Base-by-base conservation (phyloP, 2,888 invertebrate genomes). In the Andrena hattorfiana region DNA sequence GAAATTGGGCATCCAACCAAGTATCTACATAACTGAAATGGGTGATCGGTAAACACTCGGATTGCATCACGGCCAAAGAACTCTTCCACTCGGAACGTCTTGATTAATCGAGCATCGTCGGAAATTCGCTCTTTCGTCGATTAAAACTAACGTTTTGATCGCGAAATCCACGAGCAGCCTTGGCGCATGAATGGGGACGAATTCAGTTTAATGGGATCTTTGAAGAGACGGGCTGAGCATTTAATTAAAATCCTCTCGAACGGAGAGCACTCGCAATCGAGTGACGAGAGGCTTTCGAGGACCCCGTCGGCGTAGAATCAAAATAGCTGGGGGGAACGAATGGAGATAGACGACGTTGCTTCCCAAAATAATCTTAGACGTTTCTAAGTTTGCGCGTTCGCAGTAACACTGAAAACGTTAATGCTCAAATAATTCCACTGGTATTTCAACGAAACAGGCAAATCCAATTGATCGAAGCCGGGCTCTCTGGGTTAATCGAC, bases 211-310 rank as follows among this genome's bases (percentile, higher is more conserved):
- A 80, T 76, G 77, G 75, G 68, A 81, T 78, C 85, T 87, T 85
- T 74, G 81, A 76, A 68, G 70, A 77, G 79, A 60, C 67, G 68
- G 64, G 69, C 71, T 54, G 63, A 81, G 87, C 74, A 81, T 87
- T 87, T 87, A 87, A 87, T 87, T 87, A 87, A 87, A 87, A 85
- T 87, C 85, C 81, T 54, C 85, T 87, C 79, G 87, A 87, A 83
- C 23, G 72, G 70, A 83, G 83, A 77, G 77, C 78, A 81, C 79
- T 81, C 72, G 85, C 77, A 79, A 77, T 77, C 85, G 87, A 85
- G 76, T 72, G 81, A 80, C 74, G 81, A 87, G 87, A 82, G 77
- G 70, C 67, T 74, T 80, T 68, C 71, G 42, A 82, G 67, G 42
- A 35, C 54, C 8, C 48, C 63, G 35, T 62, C 51, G 35, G 30